These are phyloP conservation scores for Uropetala carovei DNA, from an alignment of 2,888 invertebrate species.

Conservation along the genomic window DNA sequence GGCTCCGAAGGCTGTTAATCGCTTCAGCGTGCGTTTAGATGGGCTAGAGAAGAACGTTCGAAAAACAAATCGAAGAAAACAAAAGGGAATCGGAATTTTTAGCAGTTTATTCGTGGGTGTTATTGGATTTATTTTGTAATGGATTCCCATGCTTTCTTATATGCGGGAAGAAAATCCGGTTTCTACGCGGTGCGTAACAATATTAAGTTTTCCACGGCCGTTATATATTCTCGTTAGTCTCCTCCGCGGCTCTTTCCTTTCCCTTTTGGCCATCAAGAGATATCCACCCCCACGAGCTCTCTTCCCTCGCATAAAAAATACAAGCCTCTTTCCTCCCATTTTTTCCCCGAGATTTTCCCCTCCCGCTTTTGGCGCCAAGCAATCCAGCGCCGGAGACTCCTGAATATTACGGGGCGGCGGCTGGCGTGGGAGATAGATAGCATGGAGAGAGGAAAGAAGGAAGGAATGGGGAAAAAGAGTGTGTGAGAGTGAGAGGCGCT, in stretches of 20 bases:
- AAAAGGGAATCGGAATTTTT: background rate
- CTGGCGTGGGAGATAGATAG: background rate
- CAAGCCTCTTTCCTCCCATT: background rate
- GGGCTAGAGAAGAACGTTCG: background rate
- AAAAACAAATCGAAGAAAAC: background rate
- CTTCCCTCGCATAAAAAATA: background rate
- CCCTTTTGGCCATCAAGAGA: background rate
- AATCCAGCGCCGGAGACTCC: background rate
- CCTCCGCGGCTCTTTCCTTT: background rate
- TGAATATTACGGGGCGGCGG: background rate
- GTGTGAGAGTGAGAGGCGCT: background rate
- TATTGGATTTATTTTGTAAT: background rate
- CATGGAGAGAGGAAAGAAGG: too few relatives aligned
- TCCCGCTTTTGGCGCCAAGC: background rate
- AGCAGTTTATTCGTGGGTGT: background rate
- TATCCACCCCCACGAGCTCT: background rate
- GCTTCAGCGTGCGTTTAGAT: background rate
- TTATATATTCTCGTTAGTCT: background rate
- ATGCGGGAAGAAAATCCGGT: background rate
- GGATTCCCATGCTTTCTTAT: background rate
- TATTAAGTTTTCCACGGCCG: conserved; percentile 16
- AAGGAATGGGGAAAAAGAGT: too few relatives aligned
- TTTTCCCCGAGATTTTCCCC: too few relatives aligned
- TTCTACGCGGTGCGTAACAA: background rate
- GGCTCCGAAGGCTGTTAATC: background rate